Evolutionary conservation across 2,797 vertebrate species (phyloP).

Genomic region (Sebastes melanostomus): DNA sequence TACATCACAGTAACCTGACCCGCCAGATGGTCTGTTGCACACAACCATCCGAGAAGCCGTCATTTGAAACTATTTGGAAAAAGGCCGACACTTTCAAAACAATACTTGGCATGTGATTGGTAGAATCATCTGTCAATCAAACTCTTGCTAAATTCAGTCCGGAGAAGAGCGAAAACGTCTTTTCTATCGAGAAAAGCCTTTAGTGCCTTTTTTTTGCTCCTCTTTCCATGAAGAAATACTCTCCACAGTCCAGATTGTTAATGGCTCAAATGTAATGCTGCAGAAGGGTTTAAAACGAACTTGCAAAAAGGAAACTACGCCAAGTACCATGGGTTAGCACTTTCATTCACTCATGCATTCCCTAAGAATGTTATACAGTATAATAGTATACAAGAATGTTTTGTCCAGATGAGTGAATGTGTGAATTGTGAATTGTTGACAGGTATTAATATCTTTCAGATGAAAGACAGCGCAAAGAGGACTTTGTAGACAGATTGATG

Average conservation of each 20-base stretch:
- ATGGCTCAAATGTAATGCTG: neutral
- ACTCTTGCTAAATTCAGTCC: too few species aligned
- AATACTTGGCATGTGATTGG: too few species aligned
- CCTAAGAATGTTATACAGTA: neutral
- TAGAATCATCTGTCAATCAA: too few species aligned
- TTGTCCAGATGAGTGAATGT: neutral
- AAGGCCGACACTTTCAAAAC: too few species aligned
- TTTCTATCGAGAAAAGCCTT: too few species aligned
- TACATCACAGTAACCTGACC: neutral
- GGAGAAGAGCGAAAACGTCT: too few species aligned
- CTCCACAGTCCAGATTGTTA: neutral
- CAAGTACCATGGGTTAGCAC: neutral
- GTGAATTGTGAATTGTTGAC: neutral
- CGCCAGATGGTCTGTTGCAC: too few species aligned
- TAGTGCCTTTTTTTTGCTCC: too few species aligned
- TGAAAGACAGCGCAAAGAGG: slow-evolving; percentile 81
- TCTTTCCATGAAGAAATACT: too few species aligned
- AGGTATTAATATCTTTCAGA: slow-evolving; percentile 73
- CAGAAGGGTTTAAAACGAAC: neutral
- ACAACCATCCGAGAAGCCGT: too few species aligned
- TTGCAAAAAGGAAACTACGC: neutral
- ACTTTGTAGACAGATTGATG: slow-evolving; percentile 58
- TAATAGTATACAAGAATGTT: neutral
- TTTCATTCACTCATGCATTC: neutral
- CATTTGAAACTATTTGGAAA: too few species aligned